Percentiles rank a stretch among this genome's conserved stretches.
These are phyloP conservation scores for Megamerina dolium DNA, from an alignment of 2,888 invertebrate species.

Conservation along the genomic window DNA sequence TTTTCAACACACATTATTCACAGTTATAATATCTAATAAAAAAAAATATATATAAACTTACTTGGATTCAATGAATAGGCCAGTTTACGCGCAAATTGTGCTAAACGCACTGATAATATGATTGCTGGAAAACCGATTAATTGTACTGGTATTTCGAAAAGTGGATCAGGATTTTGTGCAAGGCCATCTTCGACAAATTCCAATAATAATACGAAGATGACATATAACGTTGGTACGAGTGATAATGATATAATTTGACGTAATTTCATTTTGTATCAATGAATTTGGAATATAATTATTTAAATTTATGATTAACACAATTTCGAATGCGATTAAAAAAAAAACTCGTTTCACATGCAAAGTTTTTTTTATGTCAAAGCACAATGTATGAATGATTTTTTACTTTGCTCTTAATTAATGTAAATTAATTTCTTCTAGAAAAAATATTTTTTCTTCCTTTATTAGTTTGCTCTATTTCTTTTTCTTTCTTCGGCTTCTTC, in stretches of 20 bases:
- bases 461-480: background rate
- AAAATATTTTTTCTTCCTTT: background rate
- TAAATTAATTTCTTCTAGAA: too few species aligned
- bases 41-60: too few species aligned
- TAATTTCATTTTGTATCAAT: conserved; percentile 35
- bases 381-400: too few species aligned
- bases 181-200: conserved; percentile 38
- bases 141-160: conserved; percentile 76
- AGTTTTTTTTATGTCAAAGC: background rate
- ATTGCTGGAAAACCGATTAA: conserved; percentile 79
- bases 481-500: background rate
- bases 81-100: conserved; percentile 77
- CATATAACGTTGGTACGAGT: conserved; percentile 38
- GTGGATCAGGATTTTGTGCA: conserved; percentile 51
- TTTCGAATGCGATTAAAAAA: too few species aligned
- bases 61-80: conserved; percentile 77
- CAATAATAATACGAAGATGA: conserved; percentile 38
- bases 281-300: too few species aligned
- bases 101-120: conserved; percentile 67
- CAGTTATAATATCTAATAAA: too few species aligned
- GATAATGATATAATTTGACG: conserved; percentile 36
- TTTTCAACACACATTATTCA: too few species aligned
- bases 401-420: too few species aligned
- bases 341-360: too few species aligned
- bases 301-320: too few species aligned